Evolutionary conservation across 2,113 vertebrate species (phyloP), one percentile per base, ranked within the genome.

Genomic region (Jaculus jaculus): DNA sequence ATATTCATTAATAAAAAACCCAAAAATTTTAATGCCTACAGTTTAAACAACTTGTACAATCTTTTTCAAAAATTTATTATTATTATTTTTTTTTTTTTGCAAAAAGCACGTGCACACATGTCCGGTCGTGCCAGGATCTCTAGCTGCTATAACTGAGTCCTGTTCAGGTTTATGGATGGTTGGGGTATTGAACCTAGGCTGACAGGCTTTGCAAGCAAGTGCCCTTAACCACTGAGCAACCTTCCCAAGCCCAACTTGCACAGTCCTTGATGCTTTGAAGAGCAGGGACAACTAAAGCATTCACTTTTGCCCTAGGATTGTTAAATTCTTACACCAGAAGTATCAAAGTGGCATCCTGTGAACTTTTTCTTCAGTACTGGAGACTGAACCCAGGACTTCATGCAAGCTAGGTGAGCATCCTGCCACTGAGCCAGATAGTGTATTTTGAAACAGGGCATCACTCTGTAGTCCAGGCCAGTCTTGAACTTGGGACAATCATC

Each of bases 291-390:
- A 61, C 2, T 51, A 60, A 73, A 86, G 26, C 26, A 60, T 58
- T 66, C 87, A 87, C 84, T 78, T 94, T 93, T 78, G 88, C 65
- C 24, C 47, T 75, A 28, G n/a, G 58, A 58, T 69, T 78, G 87
- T 47, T 74, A 92, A 89, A 89, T 84, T 84, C 47, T 63, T 90
- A 81, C 16, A 78, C 10, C 8, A 87, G 34, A 87, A n/a, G 17
- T 84, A 88, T 61, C 75, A 80, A 82, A 42, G 34, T 58, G 39
- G 42, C 63, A 91, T 47, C 68, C 34, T 60, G 20, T 66, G 89
- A 88, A 92, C 79, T 32, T 37, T 37, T 39, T 80, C 34, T 81
- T 30, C 60, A 63, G 24, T 42, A 20, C n/a, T 81, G 58, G 34
- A 60, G 16, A 37, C 3, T 63, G 34, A 81, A 81, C 79, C 23